phyloP scores from a whole-genome alignment of 2,113 vertebrate species.

The Aphelocoma coerulescens region DNA sequence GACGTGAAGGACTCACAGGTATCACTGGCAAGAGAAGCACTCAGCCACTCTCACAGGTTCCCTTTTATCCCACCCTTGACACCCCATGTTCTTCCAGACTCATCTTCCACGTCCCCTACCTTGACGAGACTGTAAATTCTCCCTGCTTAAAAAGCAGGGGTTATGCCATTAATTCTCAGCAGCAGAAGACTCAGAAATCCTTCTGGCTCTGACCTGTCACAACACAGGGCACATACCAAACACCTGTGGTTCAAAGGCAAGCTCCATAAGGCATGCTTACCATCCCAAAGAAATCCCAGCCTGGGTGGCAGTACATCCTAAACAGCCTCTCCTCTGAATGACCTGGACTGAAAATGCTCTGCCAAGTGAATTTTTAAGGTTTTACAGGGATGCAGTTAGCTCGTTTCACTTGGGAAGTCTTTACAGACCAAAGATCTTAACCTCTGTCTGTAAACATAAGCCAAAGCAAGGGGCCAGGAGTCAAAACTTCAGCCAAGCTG shows the following conservation, averaged over 20 bases:
- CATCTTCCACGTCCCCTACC: fast-evolving
- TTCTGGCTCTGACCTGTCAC: background rate
- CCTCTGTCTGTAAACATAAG: background rate
- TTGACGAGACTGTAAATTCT: background rate
- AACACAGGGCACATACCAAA: background rate
- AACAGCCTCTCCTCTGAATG: background rate
- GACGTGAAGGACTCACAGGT: background rate
- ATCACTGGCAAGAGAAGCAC: background rate
- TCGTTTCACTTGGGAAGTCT: background rate
- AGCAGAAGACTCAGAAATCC: background rate
- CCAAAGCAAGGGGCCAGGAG: background rate
- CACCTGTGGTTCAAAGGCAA: background rate
- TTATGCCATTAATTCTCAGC: background rate
- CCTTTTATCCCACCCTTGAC: background rate
- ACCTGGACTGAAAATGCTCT: background rate
- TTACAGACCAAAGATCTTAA: background rate
- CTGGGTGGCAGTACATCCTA: background rate
- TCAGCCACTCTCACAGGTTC: fast-evolving
- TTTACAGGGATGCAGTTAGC: background rate
- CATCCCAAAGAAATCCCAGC: background rate
- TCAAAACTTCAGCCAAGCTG: background rate
- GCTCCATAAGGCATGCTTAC: background rate
- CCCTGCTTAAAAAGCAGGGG: background rate
- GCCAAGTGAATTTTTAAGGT: background rate
- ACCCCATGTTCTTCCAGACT: background rate